phyloP scores from a whole-genome alignment of 2,888 invertebrate species.

The Creontiades dilutus region DNA sequence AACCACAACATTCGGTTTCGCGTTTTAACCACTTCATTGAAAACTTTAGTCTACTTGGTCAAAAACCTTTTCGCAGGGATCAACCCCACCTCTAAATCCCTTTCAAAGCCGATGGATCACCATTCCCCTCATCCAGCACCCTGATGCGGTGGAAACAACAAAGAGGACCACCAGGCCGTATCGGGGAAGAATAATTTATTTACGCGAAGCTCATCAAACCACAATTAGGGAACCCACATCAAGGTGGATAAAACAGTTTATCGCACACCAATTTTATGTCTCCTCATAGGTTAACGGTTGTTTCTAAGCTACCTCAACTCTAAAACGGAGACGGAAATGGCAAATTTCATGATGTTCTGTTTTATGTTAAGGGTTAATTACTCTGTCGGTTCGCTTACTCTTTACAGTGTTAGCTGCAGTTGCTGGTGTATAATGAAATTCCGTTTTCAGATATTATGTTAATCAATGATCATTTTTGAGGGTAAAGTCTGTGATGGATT shows the following conservation, averaged over 20 bases:
- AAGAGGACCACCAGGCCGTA: background rate
- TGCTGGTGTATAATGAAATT: too few species aligned
- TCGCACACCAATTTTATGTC: constrained; percentile 1
- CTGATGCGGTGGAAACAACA: background rate
- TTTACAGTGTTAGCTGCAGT: too few species aligned
- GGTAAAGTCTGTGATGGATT: too few species aligned
- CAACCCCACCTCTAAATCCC: background rate
- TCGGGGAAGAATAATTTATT: constrained; percentile 9
- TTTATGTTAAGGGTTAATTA: background rate
- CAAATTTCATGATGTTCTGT: background rate
- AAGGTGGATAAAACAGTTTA: constrained; percentile 19
- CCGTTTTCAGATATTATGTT: too few species aligned
- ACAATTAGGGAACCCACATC: constrained; percentile 29
- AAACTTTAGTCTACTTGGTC: background rate
- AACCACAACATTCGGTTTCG: background rate
- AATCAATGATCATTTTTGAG: too few species aligned
- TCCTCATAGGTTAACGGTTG: background rate
- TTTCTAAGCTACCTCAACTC: background rate
- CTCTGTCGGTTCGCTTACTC: background rate
- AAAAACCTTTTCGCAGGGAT: constrained; percentile 1
- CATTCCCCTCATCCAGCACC: background rate
- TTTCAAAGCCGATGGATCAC: constrained; percentile 25
- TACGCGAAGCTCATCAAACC: constrained; percentile 21
- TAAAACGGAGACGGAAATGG: background rate
- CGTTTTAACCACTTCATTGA: constrained; percentile 38